These are phyloP conservation scores for Microplitis demolitor DNA, from an alignment of 1,140 invertebrate genomes.

Conservation along the genomic window DNA sequence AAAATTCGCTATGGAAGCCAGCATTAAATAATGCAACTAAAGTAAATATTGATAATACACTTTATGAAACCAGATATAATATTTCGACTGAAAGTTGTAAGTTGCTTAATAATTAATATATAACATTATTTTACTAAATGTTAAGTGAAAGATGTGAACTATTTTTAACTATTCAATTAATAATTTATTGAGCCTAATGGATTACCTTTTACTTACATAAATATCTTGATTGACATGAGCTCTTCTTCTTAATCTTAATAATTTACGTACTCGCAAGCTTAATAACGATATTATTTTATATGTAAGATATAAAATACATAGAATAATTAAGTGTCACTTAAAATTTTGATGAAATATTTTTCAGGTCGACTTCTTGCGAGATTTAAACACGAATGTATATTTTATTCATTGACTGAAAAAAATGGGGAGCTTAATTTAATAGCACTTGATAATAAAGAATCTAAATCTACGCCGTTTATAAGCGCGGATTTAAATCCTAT, in stretches of 20 bases:
- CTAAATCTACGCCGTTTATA: constrained; percentile 28
- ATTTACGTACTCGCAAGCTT: no score
- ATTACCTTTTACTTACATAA: no score
- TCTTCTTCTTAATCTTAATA: no score
- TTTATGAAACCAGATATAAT: constrained; percentile 45
- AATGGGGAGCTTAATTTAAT: constrained; percentile 30
- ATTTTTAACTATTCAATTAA: no score
- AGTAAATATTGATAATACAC: constrained; percentile 35
- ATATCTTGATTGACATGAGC: no score
- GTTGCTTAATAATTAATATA: constrained; percentile 1
- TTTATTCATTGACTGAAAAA: constrained; percentile 29
- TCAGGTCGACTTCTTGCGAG: constrained; percentile 44
- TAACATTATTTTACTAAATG: no score
- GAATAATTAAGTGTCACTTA: background rate
- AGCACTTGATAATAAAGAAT: constrained; percentile 26
- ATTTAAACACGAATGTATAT: constrained; percentile 37
- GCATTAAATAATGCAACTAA: constrained; percentile 43
- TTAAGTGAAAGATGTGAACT: no score
- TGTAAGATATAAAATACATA: background rate
- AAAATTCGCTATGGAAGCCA: constrained; percentile 45
- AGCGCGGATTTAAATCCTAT: constrained; percentile 41
- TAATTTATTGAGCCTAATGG: no score
- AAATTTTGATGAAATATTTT: constrained; percentile 14
- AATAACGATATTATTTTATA: background rate
- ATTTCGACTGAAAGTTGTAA: constrained; percentile 37